Base-by-base conservation (phyloP, 2,113 vertebrate genomes). In the Prochilodus magdalenae region DNA sequence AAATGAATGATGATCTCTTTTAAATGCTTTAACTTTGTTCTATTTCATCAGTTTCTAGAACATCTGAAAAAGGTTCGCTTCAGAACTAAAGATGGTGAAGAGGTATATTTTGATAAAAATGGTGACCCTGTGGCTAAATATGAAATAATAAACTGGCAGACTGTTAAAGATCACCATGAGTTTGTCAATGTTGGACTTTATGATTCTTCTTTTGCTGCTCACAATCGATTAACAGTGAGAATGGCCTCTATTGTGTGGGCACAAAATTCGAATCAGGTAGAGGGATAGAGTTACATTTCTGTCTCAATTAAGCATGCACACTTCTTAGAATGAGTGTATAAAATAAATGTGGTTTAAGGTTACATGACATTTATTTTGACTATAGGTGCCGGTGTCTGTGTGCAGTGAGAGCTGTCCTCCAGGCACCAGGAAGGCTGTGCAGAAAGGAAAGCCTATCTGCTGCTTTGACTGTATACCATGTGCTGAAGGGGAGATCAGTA, bases 101-200 rank as follows among this genome's bases (percentile, higher is more conserved):
- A 81, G 18, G 81, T 93, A 15, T 89, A 86, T 44, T 94, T 94
- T 86, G 92, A 94, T 88, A 83, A 89, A 76, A 91, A 92, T 24
- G 91, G 93, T 71, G 91, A 93, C 55, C 87, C 91, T 0, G 79
- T 87, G 51, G 91, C 88, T 49, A 89, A 85, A 77, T 94, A 95
- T 83, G 93, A 94, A 55, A 73, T 94, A 15, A 87, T 95, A 18
- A 95, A 93, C 83, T 93, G 93, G 92, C 92, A 94, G 57, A 85
- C 87, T 15, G 85, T 73, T 78, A 83, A 91, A 16, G 90, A 90
- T 14, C 20, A 4, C 12, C 13, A 85, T 79, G 24, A 85, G 51
- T 89, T 89, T 86, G 75, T 74, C 22, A 40, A 79, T 33, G 86
- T 44, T 44, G 40, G 40, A 44, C 40, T 44, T 44, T 44, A 44